Base-by-base conservation (phyloP, 2,888 invertebrate genomes). In the Zelleria hepariella region DNA sequence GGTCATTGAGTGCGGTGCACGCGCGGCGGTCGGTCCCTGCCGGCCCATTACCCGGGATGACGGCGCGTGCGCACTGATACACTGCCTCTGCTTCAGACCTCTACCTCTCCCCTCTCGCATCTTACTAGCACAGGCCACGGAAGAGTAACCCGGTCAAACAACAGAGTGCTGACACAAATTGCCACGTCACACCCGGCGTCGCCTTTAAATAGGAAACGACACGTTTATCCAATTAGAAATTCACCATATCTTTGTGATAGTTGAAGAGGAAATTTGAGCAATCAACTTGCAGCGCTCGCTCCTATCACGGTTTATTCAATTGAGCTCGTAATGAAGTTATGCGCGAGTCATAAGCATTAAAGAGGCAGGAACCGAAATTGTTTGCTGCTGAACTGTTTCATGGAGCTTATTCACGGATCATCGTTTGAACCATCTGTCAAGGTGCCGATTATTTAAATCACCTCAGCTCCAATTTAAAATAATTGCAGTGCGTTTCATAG, bases 201-300 rank as follows among this genome's bases (percentile, higher is more conserved):
- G 86, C 80, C 83, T 86, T 84, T 88, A 88, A 88, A 87, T 87
- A 88, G 88, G 88, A 88, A 88, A 85, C 86, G 86, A 88, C 88
- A 87, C 86, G 87, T 86, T 88, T 88, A 88, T 88, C 86, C 88
- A 88, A 88, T 88, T 87, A 87, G 88, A 88, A 88, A 88, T 88
- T 88, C 88, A 88, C 88, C 88, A 87, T 88, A 88, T 87, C 88
- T 88, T 86, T 86, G 87, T 86, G 83, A 87, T 86, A 87, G 87
- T 83, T 86, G 87, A 87, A 83, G 82, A 88, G 88, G 87, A 87
- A 87, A 87, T 87, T 87, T 84, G 86, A 88, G 87, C 86, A 87
- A 88, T 88, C 87, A 86, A 82, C 82, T 82, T 82, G 81, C 86
- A 79, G 84, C 84, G 85, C 84, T 76, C 70, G 72, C 82, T 85